Conservation (phyloP, 2,797 vertebrate genomes). For the Picus viridis region DNA sequence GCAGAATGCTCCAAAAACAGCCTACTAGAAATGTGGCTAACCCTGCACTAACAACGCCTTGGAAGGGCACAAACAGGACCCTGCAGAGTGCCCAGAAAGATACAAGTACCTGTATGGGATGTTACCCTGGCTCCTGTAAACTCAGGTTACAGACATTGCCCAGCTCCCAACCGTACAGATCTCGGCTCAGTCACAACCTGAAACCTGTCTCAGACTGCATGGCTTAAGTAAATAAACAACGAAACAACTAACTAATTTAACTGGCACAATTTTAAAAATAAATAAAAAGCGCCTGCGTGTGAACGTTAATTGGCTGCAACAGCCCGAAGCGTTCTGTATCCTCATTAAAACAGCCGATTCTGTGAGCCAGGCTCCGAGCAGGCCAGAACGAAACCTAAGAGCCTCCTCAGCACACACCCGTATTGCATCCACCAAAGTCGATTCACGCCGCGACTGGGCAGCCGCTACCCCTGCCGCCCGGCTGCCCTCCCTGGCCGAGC, state of each 20-base stretch:
- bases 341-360: neutral
- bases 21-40: rapidly evolving
- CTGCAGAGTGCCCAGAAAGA: neutral
- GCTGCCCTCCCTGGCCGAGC: neutral
- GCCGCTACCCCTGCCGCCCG: too few species aligned
- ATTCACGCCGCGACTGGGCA: neutral
- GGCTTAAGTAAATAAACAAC: too few species aligned
- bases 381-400: rapidly evolving
- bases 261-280: rapidly evolving
- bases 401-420: neutral
- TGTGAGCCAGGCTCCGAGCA: rapidly evolving
- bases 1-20: neutral
- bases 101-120: rapidly evolving
- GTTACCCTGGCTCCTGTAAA: rapidly evolving
- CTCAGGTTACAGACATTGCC: rapidly evolving
- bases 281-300: rapidly evolving
- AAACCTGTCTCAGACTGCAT: rapidly evolving
- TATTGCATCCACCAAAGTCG: neutral
- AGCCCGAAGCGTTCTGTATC: too few species aligned
- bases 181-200: neutral
- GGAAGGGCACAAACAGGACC: neutral
- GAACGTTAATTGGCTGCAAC: rapidly evolving
- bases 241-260: too few species aligned
- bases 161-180: neutral
- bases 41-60: rapidly evolving